Evolutionary conservation across 2,113 vertebrate genomes (phyloP), one percentile per base, ranked within the genome.

Genomic region (Meles meles): DNA sequence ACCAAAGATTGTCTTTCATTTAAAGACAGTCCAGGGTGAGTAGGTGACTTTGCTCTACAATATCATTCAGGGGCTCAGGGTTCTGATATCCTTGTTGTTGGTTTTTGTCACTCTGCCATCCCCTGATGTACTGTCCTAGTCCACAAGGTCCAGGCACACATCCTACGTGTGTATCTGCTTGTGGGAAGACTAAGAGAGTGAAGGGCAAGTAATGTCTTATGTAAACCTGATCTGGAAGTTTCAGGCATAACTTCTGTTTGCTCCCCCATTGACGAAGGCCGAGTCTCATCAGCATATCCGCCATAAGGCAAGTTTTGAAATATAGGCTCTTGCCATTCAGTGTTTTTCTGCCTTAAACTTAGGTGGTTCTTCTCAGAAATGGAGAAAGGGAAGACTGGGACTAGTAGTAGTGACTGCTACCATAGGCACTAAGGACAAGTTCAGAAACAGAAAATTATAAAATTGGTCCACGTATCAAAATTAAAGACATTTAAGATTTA

Each of bases 401-500:
- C 67, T 81, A n/a, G 5, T 34, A 83, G 20, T 84, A 49, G 3
- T 71, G 44, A 27, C 8, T 77, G 21, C 67, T 27, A 8, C 17
- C 65, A 27, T 42, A 42, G 23, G 25, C 25, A n/a, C 9, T 74
- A 52, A 59, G 49, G 76, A 21, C 25, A 82, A 42, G n/a, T 57
- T 90, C 21, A 97, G 80, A 87, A 74, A 86, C 55, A 37, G 49
- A n/a, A 74, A 47, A 77, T 65, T 93, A 34, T 37, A 90, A 90
- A 69, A 88, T 72, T 44, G n/a, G 49, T 57, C 18, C 21, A 86
- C 27, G 57, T 85, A 92, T 93, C n/a, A 57, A 97, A 96, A 52
- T 89, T 23, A 44, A 84, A 90, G 34, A 34, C 14, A 67, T 59
- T 86, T 76, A 55, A 61, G 25, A 87, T 87, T 84, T 92, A 49